Base-by-base conservation (phyloP, 2,797 vertebrate species). In the Schizopygopsis pylzovi region DNA sequence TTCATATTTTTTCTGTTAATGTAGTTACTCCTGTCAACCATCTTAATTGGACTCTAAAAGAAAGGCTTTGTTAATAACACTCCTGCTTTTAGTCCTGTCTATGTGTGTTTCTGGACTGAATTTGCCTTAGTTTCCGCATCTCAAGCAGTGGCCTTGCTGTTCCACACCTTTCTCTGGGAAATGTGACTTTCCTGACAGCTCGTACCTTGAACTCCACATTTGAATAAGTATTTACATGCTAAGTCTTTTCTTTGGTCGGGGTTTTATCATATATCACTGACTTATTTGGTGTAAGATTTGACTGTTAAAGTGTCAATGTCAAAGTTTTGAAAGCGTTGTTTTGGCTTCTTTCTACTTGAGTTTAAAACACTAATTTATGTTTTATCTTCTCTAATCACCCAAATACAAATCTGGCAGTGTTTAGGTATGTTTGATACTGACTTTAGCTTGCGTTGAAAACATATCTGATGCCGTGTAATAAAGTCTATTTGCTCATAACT, bases 101-200 rank as follows among this genome's bases (percentile, higher is more conserved):
- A 2, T 54, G 67, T 20, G 76, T 78, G 25, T 78, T 71, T 81
- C 83, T 86, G 81, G 18, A 15, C 90, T 92, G 67, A 82, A 75
- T 92, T 91, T 92, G 92, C 93, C 91, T 94, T 94, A 37, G 61
- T 84, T 92, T 88, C 92, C 91, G 86, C 87, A 85, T 89, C 43
- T 85, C 89, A 87, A 90, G 91, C 82, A 72, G 93, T 93, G 92
- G 94, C 94, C 94, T 95, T 95, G 83, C 39, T 83, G 87, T 88
- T 90, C 6, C 86, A 82, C 59, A 28, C 61, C 90, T 90, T 56
- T 49, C 63, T 47, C n/a, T 81, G 86, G 82, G 89, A 79, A 13
- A 63, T 56, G 39, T 77, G 54, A 87, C 79, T 81, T 63, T 22
- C 67, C 65, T 85, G 83, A 80, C 54, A 87, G 82, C 83, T 28